Conservation (phyloP, 2,888 invertebrate genomes). For the Aleiodes alternator region DNA sequence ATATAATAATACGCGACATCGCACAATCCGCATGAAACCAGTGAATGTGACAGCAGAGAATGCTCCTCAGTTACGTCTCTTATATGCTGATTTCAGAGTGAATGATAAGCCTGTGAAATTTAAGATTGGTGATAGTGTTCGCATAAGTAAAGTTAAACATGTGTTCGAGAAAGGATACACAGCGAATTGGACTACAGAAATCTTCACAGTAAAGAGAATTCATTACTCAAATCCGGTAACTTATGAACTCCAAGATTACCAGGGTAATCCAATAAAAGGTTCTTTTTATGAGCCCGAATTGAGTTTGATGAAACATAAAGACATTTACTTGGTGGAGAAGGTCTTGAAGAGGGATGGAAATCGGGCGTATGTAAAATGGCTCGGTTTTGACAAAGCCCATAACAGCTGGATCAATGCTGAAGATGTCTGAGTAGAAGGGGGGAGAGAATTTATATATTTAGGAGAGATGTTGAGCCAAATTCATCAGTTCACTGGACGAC, state of each 20-base stretch:
- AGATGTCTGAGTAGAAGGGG: background rate
- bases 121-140: slow-evolving; percentile 63
- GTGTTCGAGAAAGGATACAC: slow-evolving; percentile 67
- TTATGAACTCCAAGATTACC: slow-evolving; percentile 62
- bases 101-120: slow-evolving; percentile 60
- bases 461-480: background rate
- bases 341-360: slow-evolving; percentile 38
- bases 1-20: slow-evolving; percentile 67
- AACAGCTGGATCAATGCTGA: slow-evolving; percentile 45
- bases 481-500: background rate
- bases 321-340: slow-evolving; percentile 49
- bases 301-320: slow-evolving; percentile 35
- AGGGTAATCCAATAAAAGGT: slow-evolving; percentile 59
- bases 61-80: slow-evolving; percentile 50
- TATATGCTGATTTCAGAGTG: slow-evolving; percentile 50
- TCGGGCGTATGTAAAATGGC: slow-evolving; percentile 42
- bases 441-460: background rate
- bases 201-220: slow-evolving; percentile 65
- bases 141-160: slow-evolving; percentile 65
- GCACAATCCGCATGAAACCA: slow-evolving; percentile 66
- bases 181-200: slow-evolving; percentile 67
- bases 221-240: slow-evolving; percentile 63
- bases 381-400: slow-evolving; percentile 44
- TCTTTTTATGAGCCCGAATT: slow-evolving; percentile 48
- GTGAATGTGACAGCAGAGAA: slow-evolving; percentile 65